These are phyloP conservation scores for Peromyscus leucopus DNA, from an alignment of 2,113 vertebrate species.

Conservation along the genomic window DNA sequence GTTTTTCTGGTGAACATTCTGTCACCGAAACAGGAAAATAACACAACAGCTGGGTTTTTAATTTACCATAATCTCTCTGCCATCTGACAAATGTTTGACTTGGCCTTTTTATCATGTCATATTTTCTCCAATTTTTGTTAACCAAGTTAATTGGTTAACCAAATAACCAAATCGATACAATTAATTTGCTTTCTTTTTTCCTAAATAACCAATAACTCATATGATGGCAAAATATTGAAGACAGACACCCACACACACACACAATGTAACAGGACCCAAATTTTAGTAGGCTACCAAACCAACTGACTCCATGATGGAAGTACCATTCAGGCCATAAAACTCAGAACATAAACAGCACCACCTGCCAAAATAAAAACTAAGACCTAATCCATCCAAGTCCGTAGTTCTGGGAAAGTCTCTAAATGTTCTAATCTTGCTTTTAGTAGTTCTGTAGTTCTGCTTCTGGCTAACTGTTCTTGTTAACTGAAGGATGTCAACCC, in stretches of 20 bases:
- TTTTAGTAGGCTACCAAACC: background rate
- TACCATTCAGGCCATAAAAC: background rate
- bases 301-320: background rate
- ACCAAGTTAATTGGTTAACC: background rate
- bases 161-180: background rate
- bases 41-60: background rate
- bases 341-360: background rate
- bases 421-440: background rate
- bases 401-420: background rate
- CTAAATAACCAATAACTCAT: background rate
- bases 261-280: background rate
- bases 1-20: background rate
- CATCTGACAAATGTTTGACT: background rate
- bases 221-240: background rate
- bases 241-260: background rate
- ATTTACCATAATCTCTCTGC: background rate
- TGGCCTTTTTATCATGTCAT: background rate
- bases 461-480: background rate
- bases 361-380: background rate
- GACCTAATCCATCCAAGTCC: too few species aligned
- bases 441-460: background rate
- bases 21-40: background rate
- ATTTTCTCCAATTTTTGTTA: background rate
- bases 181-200: background rate
- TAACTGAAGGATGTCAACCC: background rate